Percentiles rank a stretch among this genome's conserved stretches.
These are phyloP conservation scores for Rana temporaria DNA, from an alignment of 2,113 vertebrate genomes.

Conservation along the genomic window DNA sequence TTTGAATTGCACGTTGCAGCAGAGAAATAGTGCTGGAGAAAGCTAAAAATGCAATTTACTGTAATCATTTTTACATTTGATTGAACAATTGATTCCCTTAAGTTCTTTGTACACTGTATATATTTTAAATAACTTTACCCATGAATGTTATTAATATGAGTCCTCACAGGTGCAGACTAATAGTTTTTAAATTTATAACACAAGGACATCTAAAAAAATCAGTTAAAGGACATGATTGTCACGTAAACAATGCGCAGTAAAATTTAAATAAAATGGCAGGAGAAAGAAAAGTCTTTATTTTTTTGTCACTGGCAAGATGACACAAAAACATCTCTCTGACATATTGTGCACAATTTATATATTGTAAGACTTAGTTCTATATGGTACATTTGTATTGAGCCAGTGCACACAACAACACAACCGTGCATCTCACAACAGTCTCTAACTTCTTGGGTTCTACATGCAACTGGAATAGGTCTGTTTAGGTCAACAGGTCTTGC, in stretches of 20 bases:
- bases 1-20: slow-evolving; percentile 23
- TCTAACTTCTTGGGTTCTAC: no score
- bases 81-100: slow-evolving; percentile 12
- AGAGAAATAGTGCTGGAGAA: slow-evolving; percentile 16
- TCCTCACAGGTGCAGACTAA: background rate
- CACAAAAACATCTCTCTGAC: no score
- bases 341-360: no score
- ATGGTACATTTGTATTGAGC: no score
- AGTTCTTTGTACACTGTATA: slow-evolving; percentile 9
- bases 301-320: no score
- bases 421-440: no score
- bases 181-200: slow-evolving; percentile 1
- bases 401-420: no score
- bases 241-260: background rate
- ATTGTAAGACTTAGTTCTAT: no score
- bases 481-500: no score
- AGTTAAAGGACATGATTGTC: background rate
- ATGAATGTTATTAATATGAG: background rate
- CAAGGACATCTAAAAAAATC: background rate
- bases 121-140: background rate
- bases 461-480: no score
- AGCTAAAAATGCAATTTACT: slow-evolving; percentile 23
- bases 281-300: no score
- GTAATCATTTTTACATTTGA: slow-evolving; percentile 25
- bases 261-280: no score